Base-by-base conservation (phyloP, 1,140 invertebrate species). In the Harpegnathos saltator region DNA sequence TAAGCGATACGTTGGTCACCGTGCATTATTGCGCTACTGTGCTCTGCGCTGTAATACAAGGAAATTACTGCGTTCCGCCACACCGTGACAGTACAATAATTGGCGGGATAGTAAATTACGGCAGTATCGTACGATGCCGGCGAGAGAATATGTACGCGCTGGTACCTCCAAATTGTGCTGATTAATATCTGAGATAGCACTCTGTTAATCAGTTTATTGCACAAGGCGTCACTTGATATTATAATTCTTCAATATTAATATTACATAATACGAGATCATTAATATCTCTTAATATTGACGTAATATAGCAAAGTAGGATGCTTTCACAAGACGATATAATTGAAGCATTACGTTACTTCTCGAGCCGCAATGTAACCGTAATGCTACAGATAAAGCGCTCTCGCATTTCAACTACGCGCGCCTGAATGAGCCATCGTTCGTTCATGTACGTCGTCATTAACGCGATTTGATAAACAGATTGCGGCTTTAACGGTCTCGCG, bases 391-490 rank as follows among this genome's bases (percentile, higher is more conserved):
- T 48, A 58, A 68, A 14, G 66, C 22, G 24, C 54, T 24, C 54
- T 24, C 19, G 22, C 26, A 14, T 17, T 44, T 68, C 4, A 68
- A 78, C 50, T 56, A 56, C 3, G 29, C 65, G 38, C n/a, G 33
- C 1, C 44, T 29, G 38, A 74, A 66, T 66, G 19, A 12, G 11
- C 5, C 65, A 19, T 50, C 50, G 26, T n/a, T 52, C n/a, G 12
- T 44, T 75, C 14, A 63, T 65, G 56, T 24, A 63, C 14, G n/a
- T 74, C 33, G 33, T 66, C 74, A 78, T 44, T 66, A 29, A 33
- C 17, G 33, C 65, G 33, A 56, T 7, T 68, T 54, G 50, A 68
- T 78, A 56, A 78, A 50, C 50, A 68, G 62, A 68, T 78, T 58
- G 33, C 29, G 68, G 38, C 26, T 1, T 33, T 78, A 68, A 68